Percentiles rank a stretch among this genome's conserved stretches.
Evolutionary conservation across 2,888 invertebrate species (phyloP).

Genomic region (Archaeoteleia sp.): DNA sequence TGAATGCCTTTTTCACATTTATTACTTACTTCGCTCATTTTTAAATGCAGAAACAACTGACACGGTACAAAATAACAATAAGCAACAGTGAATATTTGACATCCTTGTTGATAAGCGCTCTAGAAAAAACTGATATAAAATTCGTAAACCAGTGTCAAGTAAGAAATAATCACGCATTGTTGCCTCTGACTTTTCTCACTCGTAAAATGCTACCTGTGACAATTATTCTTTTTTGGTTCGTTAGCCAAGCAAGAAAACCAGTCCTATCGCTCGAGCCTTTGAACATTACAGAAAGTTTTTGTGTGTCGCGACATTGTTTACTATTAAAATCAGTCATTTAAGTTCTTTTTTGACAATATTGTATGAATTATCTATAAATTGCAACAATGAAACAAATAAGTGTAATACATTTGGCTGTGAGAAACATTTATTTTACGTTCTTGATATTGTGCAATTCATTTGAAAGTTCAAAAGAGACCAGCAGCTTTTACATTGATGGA

Average conservation of each 20-base stretch:
- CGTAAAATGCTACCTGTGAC: constrained; percentile 6
- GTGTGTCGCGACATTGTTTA: neutral
- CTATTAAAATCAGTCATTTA: too few species aligned
- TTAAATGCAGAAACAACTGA: constrained; percentile 5
- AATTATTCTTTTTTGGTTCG: constrained; percentile 45
- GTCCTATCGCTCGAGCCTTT: constrained; percentile 4
- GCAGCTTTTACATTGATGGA: constrained; percentile 62
- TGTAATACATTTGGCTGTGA: neutral
- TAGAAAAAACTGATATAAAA: constrained; percentile 44
- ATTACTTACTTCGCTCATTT: too few species aligned
- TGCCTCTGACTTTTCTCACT: neutral
- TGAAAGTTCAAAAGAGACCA: constrained; percentile 13
- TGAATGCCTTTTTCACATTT: too few species aligned
- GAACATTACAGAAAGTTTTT: neutral
- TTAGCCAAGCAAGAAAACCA: constrained; percentile 54
- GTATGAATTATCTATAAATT: too few species aligned
- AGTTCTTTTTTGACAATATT: too few species aligned
- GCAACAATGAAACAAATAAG: neutral
- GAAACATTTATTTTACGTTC: constrained; percentile 19
- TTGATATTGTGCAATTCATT: constrained; percentile 12
- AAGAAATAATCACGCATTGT: constrained; percentile 13
- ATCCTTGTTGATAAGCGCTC: constrained; percentile 38
- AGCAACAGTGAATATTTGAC: constrained; percentile 35
- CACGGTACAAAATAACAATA: constrained; percentile 21
- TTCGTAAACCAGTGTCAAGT: constrained; percentile 11